Evolutionary conservation across 2,113 vertebrate species (phyloP).

Genomic region (Sturnira hondurensis): DNA sequence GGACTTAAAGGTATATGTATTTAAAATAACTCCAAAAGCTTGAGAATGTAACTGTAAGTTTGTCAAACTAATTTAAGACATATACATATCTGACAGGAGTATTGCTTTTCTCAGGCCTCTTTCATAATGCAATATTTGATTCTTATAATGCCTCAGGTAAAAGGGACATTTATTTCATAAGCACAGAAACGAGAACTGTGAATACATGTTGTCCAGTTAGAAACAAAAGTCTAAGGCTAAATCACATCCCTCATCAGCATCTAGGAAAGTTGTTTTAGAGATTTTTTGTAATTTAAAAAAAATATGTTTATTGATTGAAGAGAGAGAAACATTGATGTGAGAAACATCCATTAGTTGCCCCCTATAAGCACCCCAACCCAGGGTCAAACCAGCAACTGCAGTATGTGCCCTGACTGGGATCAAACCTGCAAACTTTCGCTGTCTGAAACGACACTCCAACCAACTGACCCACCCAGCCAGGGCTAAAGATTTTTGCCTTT

Average conservation of each 20-base stretch:
- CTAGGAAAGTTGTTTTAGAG: background rate
- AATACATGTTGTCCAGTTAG: background rate
- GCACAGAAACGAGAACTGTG: background rate
- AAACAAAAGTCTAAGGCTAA: background rate
- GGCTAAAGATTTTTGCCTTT: background rate
- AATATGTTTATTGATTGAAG: too few species aligned
- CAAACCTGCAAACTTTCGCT: too few species aligned
- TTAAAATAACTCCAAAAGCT: background rate
- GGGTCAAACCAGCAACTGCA: too few species aligned
- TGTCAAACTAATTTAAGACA: background rate
- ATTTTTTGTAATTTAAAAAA: background rate
- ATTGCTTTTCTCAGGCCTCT: background rate
- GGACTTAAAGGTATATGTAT: background rate
- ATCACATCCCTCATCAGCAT: background rate
- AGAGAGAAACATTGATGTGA: too few species aligned
- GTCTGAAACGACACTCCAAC: too few species aligned
- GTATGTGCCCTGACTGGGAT: too few species aligned
- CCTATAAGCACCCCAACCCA: too few species aligned
- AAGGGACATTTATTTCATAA: background rate
- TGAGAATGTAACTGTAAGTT: background rate
- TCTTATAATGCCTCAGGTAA: background rate
- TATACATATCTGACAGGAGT: background rate
- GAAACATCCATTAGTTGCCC: too few species aligned
- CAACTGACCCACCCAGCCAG: too few species aligned
- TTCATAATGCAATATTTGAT: slow-evolving; percentile 10